A percentile compares a stretch with the other conserved stretches of the same genome.
phyloP scores from a whole-genome alignment of 2,888 invertebrate species.

The Callinectes sapidus region DNA sequence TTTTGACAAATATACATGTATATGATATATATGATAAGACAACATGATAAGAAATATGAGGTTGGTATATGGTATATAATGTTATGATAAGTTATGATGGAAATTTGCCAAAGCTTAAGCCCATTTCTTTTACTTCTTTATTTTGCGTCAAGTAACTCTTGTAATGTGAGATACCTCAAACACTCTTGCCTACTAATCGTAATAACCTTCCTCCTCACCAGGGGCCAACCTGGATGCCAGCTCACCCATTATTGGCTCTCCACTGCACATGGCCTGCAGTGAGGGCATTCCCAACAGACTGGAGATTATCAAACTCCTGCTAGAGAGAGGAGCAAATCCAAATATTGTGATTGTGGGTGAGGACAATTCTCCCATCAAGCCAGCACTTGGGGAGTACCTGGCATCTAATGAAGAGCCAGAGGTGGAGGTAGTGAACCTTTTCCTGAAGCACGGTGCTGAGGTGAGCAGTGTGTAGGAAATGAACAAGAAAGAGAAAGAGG shows the following conservation, averaged over 20 bases:
- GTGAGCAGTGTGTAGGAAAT: constrained; percentile 76
- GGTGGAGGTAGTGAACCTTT: constrained; percentile 81
- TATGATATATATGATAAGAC: too few relatives aligned
- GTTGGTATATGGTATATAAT: too few relatives aligned
- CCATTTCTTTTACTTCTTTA: too few relatives aligned
- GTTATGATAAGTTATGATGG: too few relatives aligned
- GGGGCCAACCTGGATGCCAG: constrained; percentile 85
- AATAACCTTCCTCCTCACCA: background rate
- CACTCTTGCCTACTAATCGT: background rate
- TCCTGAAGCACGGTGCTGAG: constrained; percentile 87
- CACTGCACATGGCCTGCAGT: constrained; percentile 88
- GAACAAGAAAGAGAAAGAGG: background rate
- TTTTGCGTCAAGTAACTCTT: too few relatives aligned
- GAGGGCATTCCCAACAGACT: constrained; percentile 84
- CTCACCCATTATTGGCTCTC: constrained; percentile 87
- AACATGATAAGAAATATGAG: too few relatives aligned
- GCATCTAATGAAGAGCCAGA: constrained; percentile 85
- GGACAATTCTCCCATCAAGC: constrained; percentile 83
- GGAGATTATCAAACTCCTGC: constrained; percentile 75
- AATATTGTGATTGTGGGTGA: constrained; percentile 84
- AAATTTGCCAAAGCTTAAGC: too few relatives aligned
- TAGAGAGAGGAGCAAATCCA: constrained; percentile 77
- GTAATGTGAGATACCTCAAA: background rate
- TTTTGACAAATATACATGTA: too few relatives aligned
- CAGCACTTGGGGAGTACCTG: constrained; percentile 89